Conservation (phyloP, 2,797 vertebrate genomes). For the Caiman crocodilus region DNA sequence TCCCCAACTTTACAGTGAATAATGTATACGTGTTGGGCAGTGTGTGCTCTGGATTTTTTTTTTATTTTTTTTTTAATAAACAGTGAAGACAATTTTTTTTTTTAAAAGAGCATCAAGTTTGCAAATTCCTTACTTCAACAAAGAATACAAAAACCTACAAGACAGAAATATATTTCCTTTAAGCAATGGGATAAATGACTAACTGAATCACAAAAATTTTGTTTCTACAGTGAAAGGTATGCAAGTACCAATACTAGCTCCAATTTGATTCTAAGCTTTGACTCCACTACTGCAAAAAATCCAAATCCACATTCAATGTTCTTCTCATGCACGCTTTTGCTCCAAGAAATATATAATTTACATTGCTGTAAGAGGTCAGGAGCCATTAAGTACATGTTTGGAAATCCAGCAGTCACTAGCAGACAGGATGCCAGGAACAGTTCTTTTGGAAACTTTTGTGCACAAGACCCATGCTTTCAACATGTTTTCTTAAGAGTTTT, state of each 20-base stretch:
- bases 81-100: not conserved
- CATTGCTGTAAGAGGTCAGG: no score
- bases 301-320: not conserved
- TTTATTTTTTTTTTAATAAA: not conserved
- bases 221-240: not conserved
- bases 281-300: slow-evolving; percentile 7
- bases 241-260: not conserved
- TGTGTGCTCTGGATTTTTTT: not conserved
- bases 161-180: not conserved
- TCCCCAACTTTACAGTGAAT: not conserved
- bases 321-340: fast-evolving
- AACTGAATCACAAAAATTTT: not conserved
- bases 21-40: not conserved
- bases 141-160: not conserved
- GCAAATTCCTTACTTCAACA: not conserved
- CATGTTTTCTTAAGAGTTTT: slow-evolving; percentile 15
- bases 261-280: not conserved
- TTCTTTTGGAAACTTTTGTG: not conserved
- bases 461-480: not conserved
- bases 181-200: not conserved
- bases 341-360: not conserved
- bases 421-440: not conserved
- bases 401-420: not conserved
- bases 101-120: not conserved
- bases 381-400: not conserved